Conservation (phyloP, 2,113 vertebrate genomes). For the Patagioenas fasciata region DNA sequence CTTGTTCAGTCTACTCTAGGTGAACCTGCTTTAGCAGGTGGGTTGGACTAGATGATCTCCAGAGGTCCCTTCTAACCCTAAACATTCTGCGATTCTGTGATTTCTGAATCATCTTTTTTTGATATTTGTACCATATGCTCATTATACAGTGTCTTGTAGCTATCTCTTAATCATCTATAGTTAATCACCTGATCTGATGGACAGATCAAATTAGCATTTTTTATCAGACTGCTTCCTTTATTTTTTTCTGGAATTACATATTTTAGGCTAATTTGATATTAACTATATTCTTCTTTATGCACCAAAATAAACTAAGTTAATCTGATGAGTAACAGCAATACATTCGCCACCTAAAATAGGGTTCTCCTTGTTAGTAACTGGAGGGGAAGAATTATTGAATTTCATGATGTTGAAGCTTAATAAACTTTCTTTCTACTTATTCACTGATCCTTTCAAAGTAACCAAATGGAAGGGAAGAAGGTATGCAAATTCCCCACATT, state of each 20-base stretch:
- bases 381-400: not conserved
- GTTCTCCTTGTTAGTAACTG: not conserved
- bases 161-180: not conserved
- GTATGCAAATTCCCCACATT: not conserved
- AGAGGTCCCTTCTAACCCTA: too few species aligned
- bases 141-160: not conserved
- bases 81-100: too few species aligned
- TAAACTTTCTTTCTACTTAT: not conserved
- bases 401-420: not conserved
- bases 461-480: not conserved
- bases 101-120: not conserved
- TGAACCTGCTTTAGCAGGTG: too few species aligned
- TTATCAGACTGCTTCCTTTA: not conserved
- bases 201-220: not conserved
- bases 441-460: not conserved
- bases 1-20: too few species aligned
- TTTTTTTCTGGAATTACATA: not conserved
- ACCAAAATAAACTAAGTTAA: not conserved
- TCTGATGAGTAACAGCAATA: not conserved
- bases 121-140: not conserved
- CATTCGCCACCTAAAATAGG: not conserved
- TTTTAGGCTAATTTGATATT: not conserved
- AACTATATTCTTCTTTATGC: not conserved
- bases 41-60: too few species aligned
- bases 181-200: not conserved